phyloP scores from a whole-genome alignment of 2,888 invertebrate genomes.

The Plusia festucae region DNA sequence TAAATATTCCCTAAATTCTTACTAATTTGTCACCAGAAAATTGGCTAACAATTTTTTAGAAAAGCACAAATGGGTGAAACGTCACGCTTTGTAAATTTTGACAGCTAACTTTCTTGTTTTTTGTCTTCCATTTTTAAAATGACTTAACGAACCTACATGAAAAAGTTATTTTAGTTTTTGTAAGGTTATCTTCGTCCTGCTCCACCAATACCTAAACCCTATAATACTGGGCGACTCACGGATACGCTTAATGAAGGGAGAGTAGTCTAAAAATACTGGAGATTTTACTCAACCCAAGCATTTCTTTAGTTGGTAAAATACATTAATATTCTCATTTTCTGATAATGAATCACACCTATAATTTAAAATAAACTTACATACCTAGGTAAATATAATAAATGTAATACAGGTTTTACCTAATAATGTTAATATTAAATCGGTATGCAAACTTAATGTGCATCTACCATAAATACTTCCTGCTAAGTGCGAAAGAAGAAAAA shows the following conservation, averaged over 20 bases:
- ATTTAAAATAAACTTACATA: too few species aligned
- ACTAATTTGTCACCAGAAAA: slow-evolving; percentile 74
- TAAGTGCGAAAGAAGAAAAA: slow-evolving; percentile 61
- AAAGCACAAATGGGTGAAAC: slow-evolving; percentile 74
- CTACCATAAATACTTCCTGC: slow-evolving; percentile 34
- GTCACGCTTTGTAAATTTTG: slow-evolving; percentile 83
- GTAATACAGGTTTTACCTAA: too few species aligned
- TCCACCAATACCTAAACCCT: too few species aligned
- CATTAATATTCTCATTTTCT: too few species aligned
- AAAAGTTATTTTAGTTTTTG: slow-evolving; percentile 49
- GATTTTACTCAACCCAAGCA: too few species aligned
- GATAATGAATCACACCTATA: too few species aligned
- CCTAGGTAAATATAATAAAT: too few species aligned
- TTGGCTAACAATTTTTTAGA: slow-evolving; percentile 72
- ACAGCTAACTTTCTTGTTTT: slow-evolving; percentile 77
- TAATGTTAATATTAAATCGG: not conserved
- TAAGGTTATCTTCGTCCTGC: slow-evolving; percentile 9
- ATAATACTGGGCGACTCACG: too few species aligned
- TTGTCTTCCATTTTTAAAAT: slow-evolving; percentile 80
- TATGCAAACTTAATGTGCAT: slow-evolving; percentile 30
- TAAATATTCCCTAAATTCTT: slow-evolving; percentile 63
- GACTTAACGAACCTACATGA: slow-evolving; percentile 19
- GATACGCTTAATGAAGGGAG: too few species aligned
- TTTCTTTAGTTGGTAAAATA: too few species aligned
- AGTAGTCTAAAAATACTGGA: too few species aligned